Conservation (phyloP, 2,797 vertebrate genomes). For the Gallinago solitaria region DNA sequence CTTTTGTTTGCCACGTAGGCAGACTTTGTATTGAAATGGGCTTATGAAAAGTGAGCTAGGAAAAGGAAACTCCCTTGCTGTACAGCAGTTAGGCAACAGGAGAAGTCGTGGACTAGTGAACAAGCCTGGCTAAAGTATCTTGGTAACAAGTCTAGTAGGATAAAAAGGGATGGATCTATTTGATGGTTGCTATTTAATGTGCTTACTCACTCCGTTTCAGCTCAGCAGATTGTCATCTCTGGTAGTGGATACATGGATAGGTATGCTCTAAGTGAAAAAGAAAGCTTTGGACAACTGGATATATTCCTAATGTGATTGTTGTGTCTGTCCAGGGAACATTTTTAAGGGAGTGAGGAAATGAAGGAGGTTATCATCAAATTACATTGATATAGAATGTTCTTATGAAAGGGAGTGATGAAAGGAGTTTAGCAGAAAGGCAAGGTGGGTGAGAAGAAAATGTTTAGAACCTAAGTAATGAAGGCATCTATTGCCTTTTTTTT, state of each 20-base stretch:
- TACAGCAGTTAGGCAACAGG: background rate
- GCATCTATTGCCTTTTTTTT: background rate
- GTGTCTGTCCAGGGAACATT: background rate
- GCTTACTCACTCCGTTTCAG: accelerated
- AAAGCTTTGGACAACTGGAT: background rate
- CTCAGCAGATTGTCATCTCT: background rate
- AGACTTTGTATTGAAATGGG: background rate
- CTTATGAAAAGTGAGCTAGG: background rate
- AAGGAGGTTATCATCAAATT: background rate
- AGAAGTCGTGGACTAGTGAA: background rate
- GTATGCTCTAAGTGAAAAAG: conserved; percentile 8
- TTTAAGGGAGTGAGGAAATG: background rate
- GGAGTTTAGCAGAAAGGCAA: background rate
- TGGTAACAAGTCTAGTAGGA: background rate
- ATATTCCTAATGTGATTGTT: background rate
- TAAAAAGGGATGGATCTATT: background rate
- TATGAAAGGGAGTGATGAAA: background rate
- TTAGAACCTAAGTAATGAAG: background rate
- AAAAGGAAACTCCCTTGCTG: background rate
- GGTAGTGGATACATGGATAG: background rate
- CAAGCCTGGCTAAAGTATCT: background rate
- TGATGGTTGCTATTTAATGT: background rate
- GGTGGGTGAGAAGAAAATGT: background rate
- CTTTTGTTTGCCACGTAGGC: background rate
- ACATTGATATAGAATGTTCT: background rate